phyloP scores from a whole-genome alignment of 92 coral and sea anemone species.

The Scolanthus callimorphus region DNA sequence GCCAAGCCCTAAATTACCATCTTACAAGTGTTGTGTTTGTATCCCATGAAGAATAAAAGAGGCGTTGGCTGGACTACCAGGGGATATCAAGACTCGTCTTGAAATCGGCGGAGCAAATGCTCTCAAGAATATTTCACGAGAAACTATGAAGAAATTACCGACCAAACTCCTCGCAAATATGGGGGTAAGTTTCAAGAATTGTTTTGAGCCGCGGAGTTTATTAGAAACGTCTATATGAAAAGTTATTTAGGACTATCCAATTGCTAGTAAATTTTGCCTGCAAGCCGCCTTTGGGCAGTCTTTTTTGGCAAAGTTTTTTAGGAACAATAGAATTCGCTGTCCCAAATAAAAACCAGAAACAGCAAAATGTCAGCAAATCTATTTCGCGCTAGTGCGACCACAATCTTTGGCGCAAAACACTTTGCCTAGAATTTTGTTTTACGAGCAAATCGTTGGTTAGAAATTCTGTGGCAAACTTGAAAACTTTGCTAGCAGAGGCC shows the following conservation, averaged over 20 bases:
- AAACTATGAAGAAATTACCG: slow-evolving; percentile 5
- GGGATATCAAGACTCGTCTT: background rate
- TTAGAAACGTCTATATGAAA: background rate
- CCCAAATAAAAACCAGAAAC: background rate
- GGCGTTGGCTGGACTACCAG: slow-evolving; percentile 2
- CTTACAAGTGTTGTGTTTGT: background rate
- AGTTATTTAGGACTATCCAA: background rate
- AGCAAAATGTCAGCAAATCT: too few species aligned
- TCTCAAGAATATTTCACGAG: slow-evolving; percentile 7
- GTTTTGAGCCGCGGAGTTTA: background rate
- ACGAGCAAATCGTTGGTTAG: too few species aligned
- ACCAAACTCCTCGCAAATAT: slow-evolving; percentile 7
- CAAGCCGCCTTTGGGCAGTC: too few species aligned
- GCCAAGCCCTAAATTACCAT: too few species aligned
- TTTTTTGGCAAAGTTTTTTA: too few species aligned
- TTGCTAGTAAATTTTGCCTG: too few species aligned
- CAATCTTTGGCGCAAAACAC: too few species aligned
- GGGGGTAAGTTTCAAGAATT: slow-evolving; percentile 14
- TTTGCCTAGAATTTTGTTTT: too few species aligned
- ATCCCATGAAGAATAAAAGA: slow-evolving; percentile 1
- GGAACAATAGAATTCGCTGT: too few species aligned
- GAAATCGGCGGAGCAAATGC: slow-evolving; percentile 5
- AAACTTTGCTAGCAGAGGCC: too few species aligned
- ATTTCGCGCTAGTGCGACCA: too few species aligned
- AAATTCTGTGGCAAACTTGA: too few species aligned